Base-by-base conservation (phyloP, 2,797 vertebrate genomes). In the Knipowitschia caucasica region DNA sequence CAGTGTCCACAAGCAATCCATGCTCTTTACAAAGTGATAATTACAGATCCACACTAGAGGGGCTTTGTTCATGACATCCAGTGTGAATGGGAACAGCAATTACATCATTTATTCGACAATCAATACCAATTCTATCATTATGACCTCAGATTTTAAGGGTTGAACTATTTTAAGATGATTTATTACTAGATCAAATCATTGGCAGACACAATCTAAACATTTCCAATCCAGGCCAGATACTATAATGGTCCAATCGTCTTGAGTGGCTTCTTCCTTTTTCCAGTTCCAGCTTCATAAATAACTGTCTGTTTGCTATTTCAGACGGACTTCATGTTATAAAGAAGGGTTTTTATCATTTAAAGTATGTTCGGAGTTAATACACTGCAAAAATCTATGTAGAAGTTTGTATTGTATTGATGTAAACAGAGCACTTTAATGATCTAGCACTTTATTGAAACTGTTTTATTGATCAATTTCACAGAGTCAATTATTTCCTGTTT, bases 221-320 rank as follows among this genome's bases (percentile, higher is more conserved):
- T 38, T 38, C 31, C 17, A 55, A 18, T 14, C 23, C 18, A 74
- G 5, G n/a, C 14, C 50, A 57, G 58, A 64, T 60, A n/a, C n/a
- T n/a, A n/a, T n/a, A n/a, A n/a, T n/a, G n/a, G n/a, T n/a, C n/a
- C n/a, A 69, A 75, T 75, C 59, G 60, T 67, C 56, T 35, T 27
- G 26, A 33, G 9, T 47, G 29, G 24, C 44, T 17, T 50, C 66
- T 78, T 77, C 67, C 71, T 34, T 46, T 81, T 77, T 70, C 67
- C 66, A 65, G 3, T 69, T 69, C 52, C 53, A 9, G 26, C 18
- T 26, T n/a, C 29, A 50, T 30, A 35, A 51, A 52, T 34, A 20
- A 39, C 8, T 15, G 8, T 21, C 18, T 39, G 36, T 15, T 21
- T 18, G n/a, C 9, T 10, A 21, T 4, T 11, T 5, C 36, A 11